Evolutionary conservation across 2,797 vertebrate species (phyloP), one percentile per base, ranked within the genome.

Genomic region (Lagodon rhomboides): DNA sequence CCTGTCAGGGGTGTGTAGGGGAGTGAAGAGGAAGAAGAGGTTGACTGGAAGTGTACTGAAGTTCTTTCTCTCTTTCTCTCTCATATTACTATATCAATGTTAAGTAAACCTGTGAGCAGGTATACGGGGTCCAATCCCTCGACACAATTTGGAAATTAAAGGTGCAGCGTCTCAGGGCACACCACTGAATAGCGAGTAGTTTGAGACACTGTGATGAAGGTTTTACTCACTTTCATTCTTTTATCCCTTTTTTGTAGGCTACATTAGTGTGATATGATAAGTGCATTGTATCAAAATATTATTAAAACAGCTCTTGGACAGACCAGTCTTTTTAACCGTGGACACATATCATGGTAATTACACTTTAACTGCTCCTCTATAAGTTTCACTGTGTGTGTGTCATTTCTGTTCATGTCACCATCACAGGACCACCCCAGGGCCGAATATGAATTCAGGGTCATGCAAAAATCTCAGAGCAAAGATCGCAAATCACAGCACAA

Each of bases 371-470:
- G 11, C 23, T 56, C 20, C 34, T 63, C 25, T 47, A 3, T 51
- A 10, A 51, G 46, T 67, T 67, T 60, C 8, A 27, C 16, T 62
- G 16, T 60, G 22, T 72, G 15, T 51, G 62, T 54, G 49, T 74
- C 34, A 67, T 75, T 58, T 75, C 3, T 77, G 20, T 71, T 44
- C 68, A 50, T 83, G 25, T 76, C 46, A 8, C 70, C n/a, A 30
- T 73, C 34, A 64, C 91, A 99, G 98, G 98, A 98, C 89, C 98
- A 99, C 55, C 98, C 97, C 23, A 94, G 98, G 83, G 98, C 98
- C 0, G 98, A 99, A 66, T 99, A 99, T 0, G 98, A 99, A 92
- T 97, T 98, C 20, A 95, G 94, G 78, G 97, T 99, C 67, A 92
- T 99, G 94, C 95, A 98, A 92, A 99, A 99, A 87, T 97, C 97